A percentile compares a stretch with the other conserved stretches of the same genome.
Conservation (phyloP, 2,113 vertebrate genomes). For the Platysternon megacephalum region DNA sequence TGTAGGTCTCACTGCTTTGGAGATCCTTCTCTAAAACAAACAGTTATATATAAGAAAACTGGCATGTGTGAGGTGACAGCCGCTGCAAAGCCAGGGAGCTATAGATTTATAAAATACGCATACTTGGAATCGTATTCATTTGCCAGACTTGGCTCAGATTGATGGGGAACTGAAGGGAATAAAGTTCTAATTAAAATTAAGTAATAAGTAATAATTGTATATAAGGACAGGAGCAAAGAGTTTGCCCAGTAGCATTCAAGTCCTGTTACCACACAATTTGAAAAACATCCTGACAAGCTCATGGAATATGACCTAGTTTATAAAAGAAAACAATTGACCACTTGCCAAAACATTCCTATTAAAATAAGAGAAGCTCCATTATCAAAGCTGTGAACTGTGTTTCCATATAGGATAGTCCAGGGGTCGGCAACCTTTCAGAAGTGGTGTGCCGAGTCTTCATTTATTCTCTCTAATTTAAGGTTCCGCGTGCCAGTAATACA, state of each 20-base stretch:
- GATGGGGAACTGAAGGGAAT: not conserved
- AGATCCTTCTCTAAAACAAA: not conserved
- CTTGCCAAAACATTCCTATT: slow-evolving; percentile 13
- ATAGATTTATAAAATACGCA: not conserved
- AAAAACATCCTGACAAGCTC: slow-evolving; percentile 25
- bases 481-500: too few species aligned
- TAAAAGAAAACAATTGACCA: slow-evolving; percentile 20
- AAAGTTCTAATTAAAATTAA: slow-evolving; percentile 9
- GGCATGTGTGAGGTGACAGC: not conserved
- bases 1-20: not conserved
- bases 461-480: too few species aligned
- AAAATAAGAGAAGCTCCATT: slow-evolving; percentile 38
- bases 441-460: too few species aligned
- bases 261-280: not conserved
- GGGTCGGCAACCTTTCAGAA: too few species aligned
- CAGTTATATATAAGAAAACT: not conserved
- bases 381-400: not conserved
- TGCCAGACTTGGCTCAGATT: not conserved
- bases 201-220: not conserved
- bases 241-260: not conserved
- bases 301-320: not conserved
- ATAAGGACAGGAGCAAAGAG: not conserved
- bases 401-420: not conserved
- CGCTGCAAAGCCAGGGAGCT: not conserved
- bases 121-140: not conserved